Base-by-base conservation (phyloP, 2,888 invertebrate genomes). In the Mimumesa dahlbomi region DNA sequence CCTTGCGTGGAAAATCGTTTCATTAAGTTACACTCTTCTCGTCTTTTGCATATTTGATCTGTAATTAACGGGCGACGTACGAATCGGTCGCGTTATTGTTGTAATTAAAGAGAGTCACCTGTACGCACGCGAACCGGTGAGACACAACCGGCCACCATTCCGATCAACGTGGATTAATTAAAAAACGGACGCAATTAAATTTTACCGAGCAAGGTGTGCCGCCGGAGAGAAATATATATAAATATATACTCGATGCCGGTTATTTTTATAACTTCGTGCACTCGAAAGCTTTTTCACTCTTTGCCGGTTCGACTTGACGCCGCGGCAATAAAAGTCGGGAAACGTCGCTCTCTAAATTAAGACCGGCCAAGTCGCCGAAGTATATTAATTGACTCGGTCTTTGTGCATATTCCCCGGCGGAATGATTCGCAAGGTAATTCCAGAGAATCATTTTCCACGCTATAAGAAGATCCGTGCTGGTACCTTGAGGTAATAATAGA, bases 261-360 rank as follows among this genome's bases (percentile, higher is more conserved):
- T 19, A 25, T 5, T 11, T 18, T 25, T 25, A 7, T 25, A 25
- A 25, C 31, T 16, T 16, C 11, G 9, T 16, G 48, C 48, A 11
- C 13, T 29, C 2, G 31, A 22, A 11, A 42, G 22, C 36, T 36
- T 53, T 52, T 42, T 7, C 11, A 34, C 48, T 11, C 13, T 14
- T 16, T n/a, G n/a, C 31, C 14, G 22, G 40, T 43, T 36, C 16
- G 22, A 53, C 34, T 48, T 38, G 57, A 54, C 71, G 57, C 14
- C 48, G 7, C 9, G 38, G 52, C 31, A 22, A 67, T 71, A 71
- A 68, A 62, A 71, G 67, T 67, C 52, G 52, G 52, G 57, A 62
- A 67, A 68, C 43, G 56, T 11, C 18, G 42, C 53, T 31, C 50
- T 71, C 67, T 68, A 68, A 71, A 71, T 71, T 63, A 68, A 71